phyloP scores from a whole-genome alignment of 2,797 vertebrate species.

The Pangasius krempfi region DNA sequence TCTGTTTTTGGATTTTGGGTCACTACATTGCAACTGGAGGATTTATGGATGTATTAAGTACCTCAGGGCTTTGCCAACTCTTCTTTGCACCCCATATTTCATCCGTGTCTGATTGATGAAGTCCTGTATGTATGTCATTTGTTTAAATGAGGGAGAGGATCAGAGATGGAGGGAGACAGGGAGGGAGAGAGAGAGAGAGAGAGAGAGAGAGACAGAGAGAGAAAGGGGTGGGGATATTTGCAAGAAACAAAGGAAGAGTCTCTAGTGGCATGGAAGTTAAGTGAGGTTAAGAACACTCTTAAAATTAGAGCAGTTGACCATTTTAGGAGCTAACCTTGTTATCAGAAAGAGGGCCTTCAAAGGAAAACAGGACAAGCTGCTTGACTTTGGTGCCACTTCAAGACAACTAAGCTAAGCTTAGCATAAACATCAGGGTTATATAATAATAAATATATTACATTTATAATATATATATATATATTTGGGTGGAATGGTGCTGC shows the following conservation, averaged over 20 bases:
- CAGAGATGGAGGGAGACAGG: slow-evolving; percentile 30
- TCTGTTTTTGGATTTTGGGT: slow-evolving; percentile 66
- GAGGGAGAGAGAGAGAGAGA: slow-evolving; percentile 30
- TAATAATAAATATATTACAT: no score
- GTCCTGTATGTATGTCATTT: slow-evolving; percentile 57
- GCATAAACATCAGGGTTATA: not conserved
- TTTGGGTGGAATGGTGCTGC: not conserved
- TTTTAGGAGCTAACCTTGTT: slow-evolving; percentile 58
- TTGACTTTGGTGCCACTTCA: slow-evolving; percentile 5
- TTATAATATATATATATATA: no score
- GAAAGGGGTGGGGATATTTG: slow-evolving; percentile 44
- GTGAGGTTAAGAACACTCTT: slow-evolving; percentile 64
- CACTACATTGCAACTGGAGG: slow-evolving; percentile 49
- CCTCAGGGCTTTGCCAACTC: slow-evolving; percentile 58
- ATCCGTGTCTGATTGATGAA: slow-evolving; percentile 63
- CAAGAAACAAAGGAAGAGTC: slow-evolving; percentile 53
- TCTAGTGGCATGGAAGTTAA: slow-evolving; percentile 61
- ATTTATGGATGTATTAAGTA: slow-evolving; percentile 66
- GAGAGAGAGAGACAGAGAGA: slow-evolving; percentile 28
- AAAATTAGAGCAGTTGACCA: slow-evolving; percentile 61
- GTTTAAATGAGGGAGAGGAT: slow-evolving; percentile 51
- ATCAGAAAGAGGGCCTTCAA: slow-evolving; percentile 28
- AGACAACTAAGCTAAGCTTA: not conserved
- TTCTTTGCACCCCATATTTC: slow-evolving; percentile 62
- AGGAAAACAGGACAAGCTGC: slow-evolving; percentile 45